Conservation (phyloP, 2,888 invertebrate genomes). For the Pseudococcus jackbeardsleyi region DNA sequence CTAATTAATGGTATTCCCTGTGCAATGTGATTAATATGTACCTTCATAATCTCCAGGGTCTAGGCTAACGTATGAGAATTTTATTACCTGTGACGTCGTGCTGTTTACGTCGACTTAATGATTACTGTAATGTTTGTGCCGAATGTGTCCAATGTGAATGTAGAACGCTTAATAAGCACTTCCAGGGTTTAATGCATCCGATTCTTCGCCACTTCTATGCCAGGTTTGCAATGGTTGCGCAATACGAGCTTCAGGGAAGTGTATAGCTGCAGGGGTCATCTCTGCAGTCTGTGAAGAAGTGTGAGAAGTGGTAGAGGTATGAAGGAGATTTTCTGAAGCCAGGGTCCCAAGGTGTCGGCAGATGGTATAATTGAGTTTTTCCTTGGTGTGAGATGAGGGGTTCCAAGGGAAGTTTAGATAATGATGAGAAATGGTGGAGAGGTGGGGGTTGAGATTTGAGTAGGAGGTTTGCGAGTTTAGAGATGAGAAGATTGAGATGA, state of each 20-base stretch:
- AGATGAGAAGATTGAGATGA: too few species aligned
- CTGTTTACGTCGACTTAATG: conserved; percentile 45
- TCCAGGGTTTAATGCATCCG: conserved; percentile 39
- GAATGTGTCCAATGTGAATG: conserved; percentile 34
- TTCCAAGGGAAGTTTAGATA: not conserved
- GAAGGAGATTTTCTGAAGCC: not conserved
- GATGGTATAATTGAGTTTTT: conserved; percentile 1
- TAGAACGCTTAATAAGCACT: conserved; percentile 36
- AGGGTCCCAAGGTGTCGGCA: not conserved
- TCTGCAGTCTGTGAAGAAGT: not conserved
- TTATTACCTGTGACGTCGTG: conserved; percentile 47
- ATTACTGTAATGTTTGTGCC: conserved; percentile 17
- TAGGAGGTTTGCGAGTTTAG: too few species aligned
- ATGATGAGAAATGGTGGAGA: not conserved
- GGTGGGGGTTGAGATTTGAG: too few species aligned
- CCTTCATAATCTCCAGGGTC: conserved; percentile 45
- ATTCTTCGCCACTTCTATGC: conserved; percentile 1
- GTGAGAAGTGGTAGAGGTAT: not conserved
- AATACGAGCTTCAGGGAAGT: conserved; percentile 30
- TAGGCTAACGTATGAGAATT: conserved; percentile 51
- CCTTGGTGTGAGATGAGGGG: not conserved
- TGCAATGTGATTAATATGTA: conserved; percentile 43
- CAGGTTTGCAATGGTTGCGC: conserved; percentile 12
- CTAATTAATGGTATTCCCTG: conserved; percentile 38
- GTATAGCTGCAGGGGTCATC: conserved; percentile 2